Percentiles rank a stretch among this genome's conserved stretches.
Evolutionary conservation across 2,113 vertebrate genomes (phyloP).

Genomic region (Gallinago jamesoni): DNA sequence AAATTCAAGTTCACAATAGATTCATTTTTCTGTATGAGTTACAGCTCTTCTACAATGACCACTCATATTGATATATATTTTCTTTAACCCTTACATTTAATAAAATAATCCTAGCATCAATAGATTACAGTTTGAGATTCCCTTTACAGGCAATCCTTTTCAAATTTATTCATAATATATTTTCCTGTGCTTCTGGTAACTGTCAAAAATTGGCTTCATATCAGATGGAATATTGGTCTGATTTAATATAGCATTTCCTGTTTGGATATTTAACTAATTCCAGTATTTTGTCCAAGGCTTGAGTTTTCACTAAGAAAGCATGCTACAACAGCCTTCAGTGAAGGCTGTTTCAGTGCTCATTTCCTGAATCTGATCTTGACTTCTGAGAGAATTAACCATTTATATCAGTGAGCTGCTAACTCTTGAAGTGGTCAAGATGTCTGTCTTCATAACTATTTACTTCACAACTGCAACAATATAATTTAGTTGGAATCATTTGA

Average conservation of each 20-base stretch:
- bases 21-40: not conserved
- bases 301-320: conserved; percentile 12
- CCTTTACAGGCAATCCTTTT: not conserved
- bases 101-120: not conserved
- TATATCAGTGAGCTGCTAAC: not conserved
- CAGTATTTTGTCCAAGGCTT: conserved; percentile 28
- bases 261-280: conserved; percentile 34
- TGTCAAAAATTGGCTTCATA: conserved; percentile 3
- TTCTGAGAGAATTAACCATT: conserved; percentile 2
- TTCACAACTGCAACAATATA: not conserved
- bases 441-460: not conserved
- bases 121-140: not conserved
- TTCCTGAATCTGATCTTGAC: conserved; percentile 12
- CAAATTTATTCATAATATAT: not conserved
- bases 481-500: not conserved
- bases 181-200: not conserved
- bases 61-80: not conserved
- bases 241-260: conserved; percentile 43
- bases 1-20: not conserved
- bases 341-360: not conserved
- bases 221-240: not conserved
- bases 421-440: not conserved
- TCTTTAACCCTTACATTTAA: not conserved
- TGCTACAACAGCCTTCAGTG: not conserved
- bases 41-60: not conserved